These are phyloP conservation scores for Nudaria mundana DNA, from an alignment of 2,888 invertebrate genomes.

Conservation along the genomic window DNA sequence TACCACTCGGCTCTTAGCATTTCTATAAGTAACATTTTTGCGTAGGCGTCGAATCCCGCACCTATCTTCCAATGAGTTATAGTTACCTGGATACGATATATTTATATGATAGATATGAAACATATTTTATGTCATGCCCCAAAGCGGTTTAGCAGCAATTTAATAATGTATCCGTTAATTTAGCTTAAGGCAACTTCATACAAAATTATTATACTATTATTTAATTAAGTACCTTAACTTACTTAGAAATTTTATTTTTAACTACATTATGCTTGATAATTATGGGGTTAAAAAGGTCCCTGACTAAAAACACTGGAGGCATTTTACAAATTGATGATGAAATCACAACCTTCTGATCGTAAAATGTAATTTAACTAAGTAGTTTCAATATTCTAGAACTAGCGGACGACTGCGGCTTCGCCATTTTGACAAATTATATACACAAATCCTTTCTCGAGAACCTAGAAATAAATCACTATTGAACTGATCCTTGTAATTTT, in stretches of 20 bases:
- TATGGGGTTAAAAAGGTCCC: neutral
- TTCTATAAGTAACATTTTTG: conserved; percentile 23
- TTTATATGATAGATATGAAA: conserved; percentile 29
- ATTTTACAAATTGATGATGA: too few species aligned
- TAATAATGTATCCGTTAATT: conserved; percentile 22
- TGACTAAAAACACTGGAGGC: too few species aligned
- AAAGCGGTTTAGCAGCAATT: conserved; percentile 13
- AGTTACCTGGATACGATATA: conserved; percentile 39
- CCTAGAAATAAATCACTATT: too few species aligned
- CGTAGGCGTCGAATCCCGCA: conserved; percentile 39
- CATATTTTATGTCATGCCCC: conserved; percentile 21
- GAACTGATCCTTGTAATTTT: too few species aligned
- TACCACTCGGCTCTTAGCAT: conserved; percentile 25
- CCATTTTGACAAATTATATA: too few species aligned
- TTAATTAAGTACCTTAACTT: neutral
- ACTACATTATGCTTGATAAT: neutral
- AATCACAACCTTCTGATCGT: too few species aligned
- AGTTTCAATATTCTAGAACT: too few species aligned
- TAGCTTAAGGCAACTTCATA: conserved; percentile 7
- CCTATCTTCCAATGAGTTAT: conserved; percentile 35
- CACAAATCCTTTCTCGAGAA: too few species aligned
- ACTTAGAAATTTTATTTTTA: neutral
- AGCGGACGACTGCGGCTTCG: too few species aligned
- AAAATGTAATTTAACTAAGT: too few species aligned
- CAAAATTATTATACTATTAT: neutral